Conservation (phyloP, 92 coral and sea anemone genomes). For the Epizoanthus ramosus region DNA sequence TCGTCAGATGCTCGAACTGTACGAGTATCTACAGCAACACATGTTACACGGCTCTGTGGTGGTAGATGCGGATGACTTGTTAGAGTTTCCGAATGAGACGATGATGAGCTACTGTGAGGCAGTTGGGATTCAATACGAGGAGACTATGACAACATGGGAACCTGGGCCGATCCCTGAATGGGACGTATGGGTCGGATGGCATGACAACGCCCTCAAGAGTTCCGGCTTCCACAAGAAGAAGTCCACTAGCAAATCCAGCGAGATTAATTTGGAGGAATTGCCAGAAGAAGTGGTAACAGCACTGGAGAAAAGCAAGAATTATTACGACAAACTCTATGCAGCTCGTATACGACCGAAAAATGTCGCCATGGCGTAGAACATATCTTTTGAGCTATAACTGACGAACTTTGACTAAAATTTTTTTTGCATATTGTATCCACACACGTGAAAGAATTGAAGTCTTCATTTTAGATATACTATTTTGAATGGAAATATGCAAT, state of each 20-base stretch:
- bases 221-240: constrained; percentile 54
- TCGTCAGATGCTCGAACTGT: constrained; percentile 65
- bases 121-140: constrained; percentile 58
- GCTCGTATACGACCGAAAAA: constrained; percentile 49
- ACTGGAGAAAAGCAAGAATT: constrained; percentile 62
- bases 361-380: not conserved
- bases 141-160: constrained; percentile 70
- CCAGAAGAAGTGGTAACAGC: constrained; percentile 64
- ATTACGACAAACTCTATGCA: constrained; percentile 57
- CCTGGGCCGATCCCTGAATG: constrained; percentile 60
- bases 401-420: not conserved
- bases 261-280: constrained; percentile 41
- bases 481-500: constrained; percentile 3
- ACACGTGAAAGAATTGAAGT: not conserved
- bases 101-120: constrained; percentile 74
- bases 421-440: not conserved
- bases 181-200: constrained; percentile 72
- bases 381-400: not conserved
- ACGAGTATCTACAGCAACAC: constrained; percentile 60
- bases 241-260: not conserved
- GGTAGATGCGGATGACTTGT: constrained; percentile 78
- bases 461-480: not conserved
- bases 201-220: constrained; percentile 65
- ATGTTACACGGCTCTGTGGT: constrained; percentile 52
- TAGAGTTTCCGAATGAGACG: constrained; percentile 63